Conservation (phyloP, 2,113 vertebrate genomes). For the Tetrax tetrax region DNA sequence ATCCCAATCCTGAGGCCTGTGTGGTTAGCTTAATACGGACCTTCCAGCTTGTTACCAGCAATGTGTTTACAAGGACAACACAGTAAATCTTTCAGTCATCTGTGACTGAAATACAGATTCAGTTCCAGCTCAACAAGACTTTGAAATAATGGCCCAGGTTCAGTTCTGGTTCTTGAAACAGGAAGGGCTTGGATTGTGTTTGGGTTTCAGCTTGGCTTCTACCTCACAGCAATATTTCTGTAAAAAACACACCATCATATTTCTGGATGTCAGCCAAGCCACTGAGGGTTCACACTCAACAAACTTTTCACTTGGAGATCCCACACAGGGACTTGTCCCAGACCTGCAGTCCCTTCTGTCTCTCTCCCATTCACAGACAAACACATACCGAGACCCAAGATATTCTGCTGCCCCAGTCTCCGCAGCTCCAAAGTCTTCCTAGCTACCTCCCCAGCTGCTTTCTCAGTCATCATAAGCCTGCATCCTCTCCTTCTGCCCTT, state of each 20-base stretch:
- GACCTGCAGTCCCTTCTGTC: background rate
- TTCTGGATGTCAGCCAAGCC: background rate
- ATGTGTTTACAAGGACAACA: background rate
- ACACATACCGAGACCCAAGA: background rate
- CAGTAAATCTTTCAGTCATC: slow-evolving; percentile 13
- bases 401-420: background rate
- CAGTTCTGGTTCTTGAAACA: background rate
- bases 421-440: background rate
- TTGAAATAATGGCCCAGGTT: background rate
- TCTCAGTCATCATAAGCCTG: background rate
- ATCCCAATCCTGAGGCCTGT: background rate
- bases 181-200: background rate
- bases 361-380: background rate
- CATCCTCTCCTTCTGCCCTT: background rate
- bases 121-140: background rate
- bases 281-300: background rate
- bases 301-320: background rate
- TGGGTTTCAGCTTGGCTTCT: background rate
- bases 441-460: background rate
- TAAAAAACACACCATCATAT: background rate
- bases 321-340: background rate
- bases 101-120: background rate
- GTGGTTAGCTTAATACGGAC: background rate
- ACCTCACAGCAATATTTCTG: background rate
- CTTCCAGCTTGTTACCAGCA: background rate